These are phyloP conservation scores for Brenthis daphne DNA, from an alignment of 2,888 invertebrate species.

Conservation along the genomic window DNA sequence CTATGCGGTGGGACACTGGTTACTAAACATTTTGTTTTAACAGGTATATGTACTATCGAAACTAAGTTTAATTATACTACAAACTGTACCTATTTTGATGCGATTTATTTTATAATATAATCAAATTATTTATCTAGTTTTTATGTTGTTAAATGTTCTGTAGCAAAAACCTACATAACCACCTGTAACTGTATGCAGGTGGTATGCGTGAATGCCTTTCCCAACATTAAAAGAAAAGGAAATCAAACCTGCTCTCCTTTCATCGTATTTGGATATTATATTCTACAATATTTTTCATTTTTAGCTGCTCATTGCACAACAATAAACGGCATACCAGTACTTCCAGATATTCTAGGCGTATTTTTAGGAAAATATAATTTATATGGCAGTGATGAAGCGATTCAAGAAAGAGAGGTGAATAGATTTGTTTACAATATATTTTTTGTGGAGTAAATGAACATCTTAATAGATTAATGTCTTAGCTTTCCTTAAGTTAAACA, in stretches of 20 bases:
- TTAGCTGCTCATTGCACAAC: slow-evolving; percentile 26
- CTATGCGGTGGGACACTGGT: slow-evolving; percentile 66
- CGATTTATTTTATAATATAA: too few relatives aligned
- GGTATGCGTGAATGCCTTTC: too few relatives aligned
- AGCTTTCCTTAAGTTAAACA: too few relatives aligned
- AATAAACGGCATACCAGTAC: slow-evolving; percentile 8
- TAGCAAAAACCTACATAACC: too few relatives aligned
- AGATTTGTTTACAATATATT: neutral
- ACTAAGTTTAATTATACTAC: too few relatives aligned
- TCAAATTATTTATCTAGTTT: too few relatives aligned
- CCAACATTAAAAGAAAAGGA: too few relatives aligned
- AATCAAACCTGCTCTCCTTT: too few relatives aligned
- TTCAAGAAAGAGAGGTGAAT: slow-evolving; percentile 25
- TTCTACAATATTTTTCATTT: neutral
- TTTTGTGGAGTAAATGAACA: neutral
- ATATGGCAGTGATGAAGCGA: slow-evolving; percentile 15
- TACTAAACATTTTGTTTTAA: slow-evolving; percentile 53
- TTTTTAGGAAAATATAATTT: slow-evolving; percentile 26
- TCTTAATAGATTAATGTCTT: too few relatives aligned
- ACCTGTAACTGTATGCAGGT: too few relatives aligned
- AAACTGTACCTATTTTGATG: too few relatives aligned
- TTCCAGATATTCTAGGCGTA: slow-evolving; percentile 18
- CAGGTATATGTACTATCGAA: slow-evolving; percentile 46
- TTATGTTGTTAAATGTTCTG: too few relatives aligned
- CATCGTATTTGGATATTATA: neutral